Conservation (phyloP, 2,888 invertebrate genomes). For the Molorchus minor region DNA sequence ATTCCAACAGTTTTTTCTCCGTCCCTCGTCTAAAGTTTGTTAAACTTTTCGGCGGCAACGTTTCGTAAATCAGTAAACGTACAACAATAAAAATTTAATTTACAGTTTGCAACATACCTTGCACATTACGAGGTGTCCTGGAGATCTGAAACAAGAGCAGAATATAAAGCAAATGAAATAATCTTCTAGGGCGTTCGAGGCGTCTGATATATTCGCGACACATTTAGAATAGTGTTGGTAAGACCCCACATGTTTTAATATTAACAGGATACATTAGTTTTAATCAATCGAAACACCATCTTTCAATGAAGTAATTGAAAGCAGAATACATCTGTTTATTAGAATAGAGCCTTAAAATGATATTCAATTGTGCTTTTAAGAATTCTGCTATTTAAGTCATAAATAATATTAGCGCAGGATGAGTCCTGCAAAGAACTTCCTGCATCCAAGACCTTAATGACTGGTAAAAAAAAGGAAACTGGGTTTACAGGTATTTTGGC, state of each 20-base stretch:
- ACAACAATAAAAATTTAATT: slow-evolving; percentile 33
- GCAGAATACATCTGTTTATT: background rate
- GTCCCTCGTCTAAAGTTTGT: too few relatives aligned
- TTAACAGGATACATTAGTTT: background rate
- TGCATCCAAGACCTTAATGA: too few relatives aligned
- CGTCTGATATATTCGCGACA: background rate
- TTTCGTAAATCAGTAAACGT: too few relatives aligned
- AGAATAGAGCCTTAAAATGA: too few relatives aligned
- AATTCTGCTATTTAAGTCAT: too few relatives aligned
- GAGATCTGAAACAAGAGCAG: slow-evolving; percentile 40
- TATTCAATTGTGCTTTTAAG: too few relatives aligned
- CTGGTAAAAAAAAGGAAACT: too few relatives aligned
- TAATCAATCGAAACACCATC: background rate
- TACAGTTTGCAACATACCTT: slow-evolving; percentile 40
- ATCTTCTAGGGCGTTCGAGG: background rate
- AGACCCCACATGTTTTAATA: background rate
- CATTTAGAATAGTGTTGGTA: background rate
- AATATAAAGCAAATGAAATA: slow-evolving; percentile 32
- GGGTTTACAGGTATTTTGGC: too few relatives aligned
- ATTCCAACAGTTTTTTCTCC: too few relatives aligned
- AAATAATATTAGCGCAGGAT: too few relatives aligned
- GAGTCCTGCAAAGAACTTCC: too few relatives aligned
- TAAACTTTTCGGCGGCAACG: too few relatives aligned
- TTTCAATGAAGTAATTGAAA: background rate
- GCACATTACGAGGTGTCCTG: slow-evolving; percentile 36